phyloP scores from a whole-genome alignment of 92 coral and sea anemone species.

The Zoanthus gigantus region DNA sequence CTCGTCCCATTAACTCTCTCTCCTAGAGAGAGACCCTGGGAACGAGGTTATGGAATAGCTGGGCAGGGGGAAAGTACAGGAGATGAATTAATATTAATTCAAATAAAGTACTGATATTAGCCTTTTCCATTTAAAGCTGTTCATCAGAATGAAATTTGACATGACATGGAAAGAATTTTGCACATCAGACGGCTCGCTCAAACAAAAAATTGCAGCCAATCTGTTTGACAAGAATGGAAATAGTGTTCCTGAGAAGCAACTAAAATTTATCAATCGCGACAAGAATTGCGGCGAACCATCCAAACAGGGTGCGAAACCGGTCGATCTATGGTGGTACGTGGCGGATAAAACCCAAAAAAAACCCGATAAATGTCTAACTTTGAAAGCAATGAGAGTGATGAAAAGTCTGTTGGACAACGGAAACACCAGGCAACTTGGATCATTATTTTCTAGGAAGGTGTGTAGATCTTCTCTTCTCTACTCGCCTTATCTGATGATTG shows the following conservation, averaged over 20 bases:
- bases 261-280: constrained; percentile 72
- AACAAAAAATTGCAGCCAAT: constrained; percentile 74
- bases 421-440: constrained; percentile 77
- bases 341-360: constrained; percentile 58
- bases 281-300: constrained; percentile 76
- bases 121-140: constrained; percentile 35
- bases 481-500: too few species aligned
- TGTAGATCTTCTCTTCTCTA: not conserved
- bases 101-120: not conserved
- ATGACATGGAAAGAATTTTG: constrained; percentile 94
- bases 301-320: constrained; percentile 59
- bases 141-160: constrained; percentile 73
- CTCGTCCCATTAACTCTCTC: too few species aligned
- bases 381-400: constrained; percentile 72
- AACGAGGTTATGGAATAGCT: too few species aligned
- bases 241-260: constrained; percentile 67
- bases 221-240: constrained; percentile 73
- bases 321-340: constrained; percentile 87
- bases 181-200: constrained; percentile 69
- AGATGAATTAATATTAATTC: too few species aligned
- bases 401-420: constrained; percentile 77
- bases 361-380: constrained; percentile 68
- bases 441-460: constrained; percentile 87
- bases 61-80: too few species aligned
- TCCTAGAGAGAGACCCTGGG: too few species aligned